These are phyloP conservation scores for Hippocampus mohnikei DNA, from an alignment of 2,113 vertebrate genomes.

Conservation along the genomic window DNA sequence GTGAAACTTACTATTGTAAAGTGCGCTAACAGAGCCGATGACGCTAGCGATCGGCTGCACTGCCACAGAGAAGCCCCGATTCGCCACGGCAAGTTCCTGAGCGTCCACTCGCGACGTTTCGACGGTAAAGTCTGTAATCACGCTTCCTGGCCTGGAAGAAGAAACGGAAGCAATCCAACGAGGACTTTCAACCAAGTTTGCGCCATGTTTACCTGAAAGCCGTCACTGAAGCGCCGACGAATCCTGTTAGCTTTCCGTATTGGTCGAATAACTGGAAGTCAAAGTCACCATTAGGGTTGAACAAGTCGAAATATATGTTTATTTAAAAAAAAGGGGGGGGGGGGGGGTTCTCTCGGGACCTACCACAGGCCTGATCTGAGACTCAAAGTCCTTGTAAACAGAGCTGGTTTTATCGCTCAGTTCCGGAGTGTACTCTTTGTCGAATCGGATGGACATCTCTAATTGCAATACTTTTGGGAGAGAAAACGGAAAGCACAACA, in stretches of 20 bases:
- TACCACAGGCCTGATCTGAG: conserved; percentile 10
- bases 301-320: neutral
- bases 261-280: conserved; percentile 16
- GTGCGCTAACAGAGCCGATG: neutral
- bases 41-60: neutral
- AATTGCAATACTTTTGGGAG: conserved; percentile 21
- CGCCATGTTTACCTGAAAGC: conserved; percentile 44
- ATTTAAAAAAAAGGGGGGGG: neutral
- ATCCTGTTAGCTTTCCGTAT: conserved; percentile 27
- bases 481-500: neutral
- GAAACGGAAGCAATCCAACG: conserved; percentile 7
- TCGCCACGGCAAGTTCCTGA: conserved; percentile 13
- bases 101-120: neutral
- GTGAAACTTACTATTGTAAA: conserved; percentile 35
- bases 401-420: neutral
- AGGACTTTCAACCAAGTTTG: neutral
- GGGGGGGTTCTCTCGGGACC: conserved; percentile 4
- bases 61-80: conserved; percentile 3
- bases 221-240: conserved; percentile 2
- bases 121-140: conserved; percentile 49
- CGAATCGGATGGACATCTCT: conserved; percentile 25
- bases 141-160: conserved; percentile 55
- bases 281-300: neutral
- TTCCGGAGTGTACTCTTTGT: neutral
- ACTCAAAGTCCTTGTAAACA: neutral